Conservation (phyloP, 2,113 vertebrate genomes). For the Perognathus longimembris region DNA sequence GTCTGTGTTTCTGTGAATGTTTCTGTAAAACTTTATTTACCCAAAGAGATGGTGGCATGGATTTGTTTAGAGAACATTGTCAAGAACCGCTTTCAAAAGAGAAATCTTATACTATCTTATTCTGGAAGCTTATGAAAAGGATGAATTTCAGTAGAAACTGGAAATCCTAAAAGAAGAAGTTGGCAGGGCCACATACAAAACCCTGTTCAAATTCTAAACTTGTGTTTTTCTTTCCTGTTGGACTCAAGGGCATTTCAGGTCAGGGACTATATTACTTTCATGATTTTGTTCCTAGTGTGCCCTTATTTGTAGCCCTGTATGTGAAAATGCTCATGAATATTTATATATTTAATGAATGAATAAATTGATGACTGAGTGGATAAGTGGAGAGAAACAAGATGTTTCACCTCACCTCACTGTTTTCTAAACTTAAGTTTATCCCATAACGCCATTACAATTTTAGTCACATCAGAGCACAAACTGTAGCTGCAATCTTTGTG, state of each 20-base stretch:
- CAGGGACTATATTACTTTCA: not conserved
- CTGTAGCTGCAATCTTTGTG: not conserved
- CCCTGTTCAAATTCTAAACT: not conserved
- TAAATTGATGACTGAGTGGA: conserved; percentile 52
- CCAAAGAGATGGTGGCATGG: not conserved
- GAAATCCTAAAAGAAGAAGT: not conserved
- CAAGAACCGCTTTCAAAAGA: not conserved
- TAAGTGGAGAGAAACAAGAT: conserved; percentile 42
- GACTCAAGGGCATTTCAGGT: conserved; percentile 45
- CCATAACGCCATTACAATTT: not conserved
- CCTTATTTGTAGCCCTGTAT: too few relatives aligned
- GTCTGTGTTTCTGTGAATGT: not conserved
- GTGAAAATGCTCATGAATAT: too few relatives aligned
- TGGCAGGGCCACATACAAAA: not conserved
- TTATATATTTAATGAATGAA: too few relatives aligned
- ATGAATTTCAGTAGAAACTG: not conserved
- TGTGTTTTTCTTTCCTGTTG: not conserved
- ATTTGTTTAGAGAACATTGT: not conserved
- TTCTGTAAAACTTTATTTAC: too few relatives aligned
- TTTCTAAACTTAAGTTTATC: conserved; percentile 19
- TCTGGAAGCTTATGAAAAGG: not conserved
- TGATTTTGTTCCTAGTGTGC: conserved; percentile 15
- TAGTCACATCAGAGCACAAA: not conserved
- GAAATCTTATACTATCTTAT: not conserved
- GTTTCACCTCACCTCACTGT: not conserved